phyloP scores from a whole-genome alignment of 2,888 invertebrate species.

The Cataglyphis albicans region DNA sequence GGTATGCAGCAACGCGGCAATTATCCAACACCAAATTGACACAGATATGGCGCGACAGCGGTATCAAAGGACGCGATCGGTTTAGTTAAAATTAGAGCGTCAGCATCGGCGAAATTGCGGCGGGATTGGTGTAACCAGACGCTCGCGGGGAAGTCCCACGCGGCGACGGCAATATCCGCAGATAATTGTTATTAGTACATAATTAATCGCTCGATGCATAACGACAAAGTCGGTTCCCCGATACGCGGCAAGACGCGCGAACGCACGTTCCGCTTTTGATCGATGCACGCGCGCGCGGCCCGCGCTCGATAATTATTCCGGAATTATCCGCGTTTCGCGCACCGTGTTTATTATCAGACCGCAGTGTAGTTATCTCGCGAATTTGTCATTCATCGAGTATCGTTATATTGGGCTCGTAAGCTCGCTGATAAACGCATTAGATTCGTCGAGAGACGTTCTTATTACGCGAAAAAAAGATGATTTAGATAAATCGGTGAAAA shows the following conservation, averaged over 20 bases:
- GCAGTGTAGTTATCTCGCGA: conserved; percentile 70
- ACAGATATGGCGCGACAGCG: conserved; percentile 2
- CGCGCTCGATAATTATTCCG: conserved; percentile 47
- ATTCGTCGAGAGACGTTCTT: conserved; percentile 45
- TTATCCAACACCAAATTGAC: conserved; percentile 47
- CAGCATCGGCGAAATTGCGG: conserved; percentile 34
- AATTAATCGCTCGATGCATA: conserved; percentile 59
- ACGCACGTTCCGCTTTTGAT: conserved; percentile 59
- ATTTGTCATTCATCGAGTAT: conserved; percentile 72
- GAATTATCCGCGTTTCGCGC: conserved; percentile 62
- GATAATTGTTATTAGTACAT: conserved; percentile 60
- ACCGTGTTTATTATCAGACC: conserved; percentile 71
- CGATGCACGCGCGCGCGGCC: conserved; percentile 45
- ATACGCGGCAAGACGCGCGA: conserved; percentile 5
- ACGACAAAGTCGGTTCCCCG: conserved; percentile 10
- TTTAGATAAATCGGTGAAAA: background rate
- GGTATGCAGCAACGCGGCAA: background rate
- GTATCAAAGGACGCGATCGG: conserved; percentile 49
- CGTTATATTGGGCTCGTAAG: conserved; percentile 29
- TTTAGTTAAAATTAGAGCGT: conserved; percentile 47
- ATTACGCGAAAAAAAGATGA: conserved; percentile 51
- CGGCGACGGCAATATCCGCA: conserved; percentile 27
- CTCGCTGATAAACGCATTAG: conserved; percentile 57
- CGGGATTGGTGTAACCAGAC: conserved; percentile 35
- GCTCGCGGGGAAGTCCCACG: conserved; percentile 3